Base-by-base conservation (phyloP, 2,113 vertebrate species). In the Toxotes jaculatrix region DNA sequence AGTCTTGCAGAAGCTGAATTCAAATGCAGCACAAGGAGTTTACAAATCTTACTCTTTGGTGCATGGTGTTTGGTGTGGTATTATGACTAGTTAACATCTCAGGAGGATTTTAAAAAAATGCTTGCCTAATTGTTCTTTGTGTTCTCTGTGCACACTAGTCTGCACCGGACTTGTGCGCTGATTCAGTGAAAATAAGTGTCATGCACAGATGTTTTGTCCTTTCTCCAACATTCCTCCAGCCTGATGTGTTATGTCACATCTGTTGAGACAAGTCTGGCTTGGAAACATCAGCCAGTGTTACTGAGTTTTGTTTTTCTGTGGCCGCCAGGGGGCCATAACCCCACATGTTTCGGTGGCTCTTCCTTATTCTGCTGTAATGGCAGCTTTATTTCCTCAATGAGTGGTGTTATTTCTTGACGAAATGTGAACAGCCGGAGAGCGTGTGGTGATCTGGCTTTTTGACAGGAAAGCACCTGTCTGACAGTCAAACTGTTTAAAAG, bases 201-300 rank as follows among this genome's bases (percentile, higher is more conserved):
- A 32, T 57, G 57, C 72, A 76, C 82, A 68, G 68, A 74, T 36
- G 47, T 69, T 83, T 74, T 63, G 70, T 87, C 60, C 17, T 87
- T 83, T 87, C 66, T 83, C 74, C 79, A 88, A 87, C 90, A 94
- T 93, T 93, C 91, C 89, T 87, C 43, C 69, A 19, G 68, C 69
- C 77, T 83, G 85, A 84, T 77, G 87, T 80, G 87, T 80, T 32
- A 12, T 16, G 57, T 74, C 80, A 73, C 86, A 84, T 88, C 67
- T 90, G 89, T 91, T 80, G 51, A 90, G 85, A 87, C 91, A 87
- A 88, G 88, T 66, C 85, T 87, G 83, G 74, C 56, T 61, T 42
- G 11, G 55, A 45, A 78, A 74, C 79, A 31, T 71, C 79, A 85
- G 60, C 74, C 64, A 45, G 69, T 57, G 8, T 79, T 49, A 60